Evolutionary conservation across 1,140 invertebrate genomes (phyloP).

Genomic region (Drosophila albomicans): DNA sequence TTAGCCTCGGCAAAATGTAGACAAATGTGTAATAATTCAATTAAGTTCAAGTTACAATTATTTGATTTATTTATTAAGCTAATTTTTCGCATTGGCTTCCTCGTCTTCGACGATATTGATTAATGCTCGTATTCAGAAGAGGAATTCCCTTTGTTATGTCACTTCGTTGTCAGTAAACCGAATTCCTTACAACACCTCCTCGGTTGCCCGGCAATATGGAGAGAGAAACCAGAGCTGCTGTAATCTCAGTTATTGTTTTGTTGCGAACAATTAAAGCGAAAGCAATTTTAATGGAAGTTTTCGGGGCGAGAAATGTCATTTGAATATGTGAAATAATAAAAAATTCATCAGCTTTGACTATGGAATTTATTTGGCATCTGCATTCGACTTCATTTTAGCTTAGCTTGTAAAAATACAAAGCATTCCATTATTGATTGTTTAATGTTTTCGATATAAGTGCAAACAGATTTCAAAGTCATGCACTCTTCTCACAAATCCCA

Average conservation of each 20-base stretch:
- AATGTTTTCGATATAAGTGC: not conserved
- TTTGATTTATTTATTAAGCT: conserved; percentile 74
- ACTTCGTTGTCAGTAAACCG: not conserved
- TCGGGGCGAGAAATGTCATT: too few species aligned
- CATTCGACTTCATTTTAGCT: too few species aligned
- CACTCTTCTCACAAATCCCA: not conserved
- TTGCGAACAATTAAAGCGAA: not conserved
- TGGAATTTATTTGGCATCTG: too few species aligned
- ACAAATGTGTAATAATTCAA: conserved; percentile 82
- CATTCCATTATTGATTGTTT: too few species aligned
- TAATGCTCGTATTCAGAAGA: conserved; percentile 4
- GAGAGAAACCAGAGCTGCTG: not conserved
- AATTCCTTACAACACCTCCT: conserved; percentile 10
- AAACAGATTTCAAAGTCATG: not conserved
- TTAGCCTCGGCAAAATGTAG: conserved; percentile 71
- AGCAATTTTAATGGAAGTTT: too few species aligned
- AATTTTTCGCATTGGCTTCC: conserved; percentile 34
- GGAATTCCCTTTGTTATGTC: conserved; percentile 15
- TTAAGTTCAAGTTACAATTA: conserved; percentile 79
- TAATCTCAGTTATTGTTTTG: not conserved
- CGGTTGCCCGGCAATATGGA: not conserved
- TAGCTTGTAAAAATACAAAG: too few species aligned
- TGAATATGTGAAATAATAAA: too few species aligned
- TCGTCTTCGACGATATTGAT: conserved; percentile 31
- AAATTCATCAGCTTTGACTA: too few species aligned